Evolutionary conservation across 2,113 vertebrate species (phyloP), one percentile per base, ranked within the genome.

Genomic region (Pollimyrus isidori): DNA sequence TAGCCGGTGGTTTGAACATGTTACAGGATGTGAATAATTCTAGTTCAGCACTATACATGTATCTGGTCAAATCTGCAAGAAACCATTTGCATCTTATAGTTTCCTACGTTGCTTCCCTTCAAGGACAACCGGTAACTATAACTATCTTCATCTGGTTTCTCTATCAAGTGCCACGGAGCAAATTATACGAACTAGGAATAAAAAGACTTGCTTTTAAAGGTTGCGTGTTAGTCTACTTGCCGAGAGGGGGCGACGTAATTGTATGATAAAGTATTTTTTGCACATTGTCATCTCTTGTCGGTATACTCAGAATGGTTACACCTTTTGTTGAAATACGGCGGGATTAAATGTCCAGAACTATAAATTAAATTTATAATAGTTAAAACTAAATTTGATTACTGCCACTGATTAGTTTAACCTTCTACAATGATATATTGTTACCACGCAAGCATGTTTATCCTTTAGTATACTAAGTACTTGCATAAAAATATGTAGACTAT

Each of bases 211-310:
- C 3, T 26, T 85, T 86, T 86, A 48, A 49, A 49, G 11, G 23
- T 45, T 48, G 83, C 48, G 48, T 2, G 7, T 2, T 50, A 86
- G 48, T 50, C 83, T 86, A 5, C 45, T n/a, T 11, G 19, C 83
- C 83, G 48, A 50, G n/a, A 86, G 83, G 83, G 83, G 83, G 83
- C 42, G 83, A 49, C 49, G 50, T 50, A 86, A 50, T 49, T 86
- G 46, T 30, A 46, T 86, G 21, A 48, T 11, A 17, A 4, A 23
- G 4, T 23, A 85, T 85, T 48, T 48, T 46, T 85, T n/a, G 21
- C 45, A n/a, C 46, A 49, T 46, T 13, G 45, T 85, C 83, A 45
- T 26, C 48, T 80, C 73, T 80, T 48, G 48, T 17, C n/a, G 83
- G 48, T 50, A 50, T n/a, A 86, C 48, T 30, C 4, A 49, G n/a